phyloP scores from a whole-genome alignment of 2,113 vertebrate genomes.

The Ptyas mucosa region DNA sequence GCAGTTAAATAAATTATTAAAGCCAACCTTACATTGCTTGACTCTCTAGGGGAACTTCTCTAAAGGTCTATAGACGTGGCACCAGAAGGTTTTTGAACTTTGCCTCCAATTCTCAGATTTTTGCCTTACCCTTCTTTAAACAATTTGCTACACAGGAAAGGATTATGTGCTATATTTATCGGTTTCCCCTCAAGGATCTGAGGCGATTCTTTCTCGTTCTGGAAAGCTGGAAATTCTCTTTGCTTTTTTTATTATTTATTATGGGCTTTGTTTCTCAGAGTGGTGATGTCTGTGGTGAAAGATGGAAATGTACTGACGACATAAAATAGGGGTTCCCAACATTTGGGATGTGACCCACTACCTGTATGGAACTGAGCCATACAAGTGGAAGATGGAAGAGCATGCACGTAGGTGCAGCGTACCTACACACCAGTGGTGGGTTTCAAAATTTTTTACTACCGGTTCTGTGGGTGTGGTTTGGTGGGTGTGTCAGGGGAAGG shows the following conservation, averaged over 20 bases:
- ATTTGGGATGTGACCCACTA: too few species aligned
- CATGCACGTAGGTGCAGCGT: background rate
- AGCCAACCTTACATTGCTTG: background rate
- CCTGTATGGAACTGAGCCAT: background rate
- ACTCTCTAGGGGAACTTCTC: background rate
- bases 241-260: background rate
- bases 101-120: constrained; percentile 15
- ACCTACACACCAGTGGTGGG: too few species aligned
- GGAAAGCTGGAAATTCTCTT: background rate
- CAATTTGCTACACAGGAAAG: background rate
- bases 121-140: background rate
- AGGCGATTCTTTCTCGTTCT: background rate
- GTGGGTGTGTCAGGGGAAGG: too few species aligned
- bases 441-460: too few species aligned
- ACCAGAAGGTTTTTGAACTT: background rate
- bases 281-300: background rate
- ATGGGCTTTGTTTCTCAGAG: background rate
- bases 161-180: background rate
- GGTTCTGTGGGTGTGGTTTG: too few species aligned
- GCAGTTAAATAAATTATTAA: constrained; percentile 26
- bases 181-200: background rate
- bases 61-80: background rate
- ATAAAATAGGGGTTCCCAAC: background rate
- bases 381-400: background rate
- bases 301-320: background rate